Conservation (phyloP, 2,113 vertebrate genomes). For the Megaleporinus macrocephalus region DNA sequence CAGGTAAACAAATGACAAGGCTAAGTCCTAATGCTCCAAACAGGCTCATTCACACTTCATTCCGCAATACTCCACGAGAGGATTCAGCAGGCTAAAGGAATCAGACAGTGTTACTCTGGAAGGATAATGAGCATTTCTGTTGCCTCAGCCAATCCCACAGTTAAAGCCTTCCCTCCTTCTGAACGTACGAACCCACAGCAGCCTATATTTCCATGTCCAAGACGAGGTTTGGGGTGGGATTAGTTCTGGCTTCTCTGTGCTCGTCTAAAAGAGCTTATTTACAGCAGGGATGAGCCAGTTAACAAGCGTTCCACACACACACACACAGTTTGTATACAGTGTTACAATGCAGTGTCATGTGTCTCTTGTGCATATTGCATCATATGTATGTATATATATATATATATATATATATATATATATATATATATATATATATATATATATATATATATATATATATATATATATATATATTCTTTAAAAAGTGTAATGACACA, state of each 20-base stretch:
- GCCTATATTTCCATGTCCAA: slow-evolving; percentile 38
- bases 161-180: slow-evolving; percentile 17
- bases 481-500: too few species aligned
- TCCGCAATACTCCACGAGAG: neutral
- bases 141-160: slow-evolving; percentile 10
- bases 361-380: too few species aligned
- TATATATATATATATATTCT: too few species aligned
- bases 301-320: neutral
- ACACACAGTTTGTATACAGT: neutral
- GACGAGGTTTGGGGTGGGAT: slow-evolving; percentile 36
- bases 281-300: slow-evolving; percentile 3
- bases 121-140: slow-evolving; percentile 40
- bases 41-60: slow-evolving; percentile 8
- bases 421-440: too few species aligned
- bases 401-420: too few species aligned
- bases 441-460: too few species aligned
- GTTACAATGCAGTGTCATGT: too few species aligned
- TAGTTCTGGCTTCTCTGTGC: slow-evolving; percentile 19
- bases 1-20: neutral
- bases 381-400: too few species aligned
- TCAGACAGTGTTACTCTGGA: slow-evolving; percentile 29
- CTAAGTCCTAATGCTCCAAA: neutral
- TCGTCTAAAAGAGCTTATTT: slow-evolving; percentile 39
- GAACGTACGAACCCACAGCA: slow-evolving; percentile 29
- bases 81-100: neutral